Evolutionary conservation across 2,797 vertebrate species (phyloP).

Genomic region (Syngnathus acus): DNA sequence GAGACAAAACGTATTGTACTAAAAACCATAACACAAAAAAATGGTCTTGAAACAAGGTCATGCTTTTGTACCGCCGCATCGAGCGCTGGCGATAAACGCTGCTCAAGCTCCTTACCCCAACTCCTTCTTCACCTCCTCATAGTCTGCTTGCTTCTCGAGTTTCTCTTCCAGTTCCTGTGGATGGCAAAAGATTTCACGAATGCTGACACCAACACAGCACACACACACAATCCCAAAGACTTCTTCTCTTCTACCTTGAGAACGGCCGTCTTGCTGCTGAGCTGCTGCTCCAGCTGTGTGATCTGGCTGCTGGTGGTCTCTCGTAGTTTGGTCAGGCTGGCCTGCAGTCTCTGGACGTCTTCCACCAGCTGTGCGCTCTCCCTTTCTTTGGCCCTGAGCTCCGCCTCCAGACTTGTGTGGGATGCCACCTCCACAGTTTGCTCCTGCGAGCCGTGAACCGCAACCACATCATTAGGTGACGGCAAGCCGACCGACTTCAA

Average conservation of each 20-base stretch:
- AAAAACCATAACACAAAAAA: too few species aligned
- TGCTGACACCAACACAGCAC: not conserved
- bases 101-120: constrained; percentile 77
- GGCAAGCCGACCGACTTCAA: constrained; percentile 2
- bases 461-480: not conserved
- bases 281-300: constrained; percentile 90
- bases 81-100: constrained; percentile 25
- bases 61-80: constrained; percentile 27
- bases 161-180: constrained; percentile 94
- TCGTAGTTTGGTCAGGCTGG: constrained; percentile 90
- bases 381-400: constrained; percentile 91
- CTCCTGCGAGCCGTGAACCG: constrained; percentile 62
- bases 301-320: constrained; percentile 92
- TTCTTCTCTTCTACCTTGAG: constrained; percentile 75
- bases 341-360: constrained; percentile 95
- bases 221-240: not conserved
- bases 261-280: constrained; percentile 83
- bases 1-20: not conserved
- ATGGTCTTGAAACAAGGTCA: constrained; percentile 29
- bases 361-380: constrained; percentile 94
- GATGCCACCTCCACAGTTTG: constrained; percentile 79
- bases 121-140: constrained; percentile 98
- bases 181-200: constrained; percentile 13
- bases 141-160: constrained; percentile 90
- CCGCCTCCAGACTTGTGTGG: constrained; percentile 86